These are phyloP conservation scores for Sander lucioperca DNA, from an alignment of 2,113 vertebrate genomes.

Conservation along the genomic window DNA sequence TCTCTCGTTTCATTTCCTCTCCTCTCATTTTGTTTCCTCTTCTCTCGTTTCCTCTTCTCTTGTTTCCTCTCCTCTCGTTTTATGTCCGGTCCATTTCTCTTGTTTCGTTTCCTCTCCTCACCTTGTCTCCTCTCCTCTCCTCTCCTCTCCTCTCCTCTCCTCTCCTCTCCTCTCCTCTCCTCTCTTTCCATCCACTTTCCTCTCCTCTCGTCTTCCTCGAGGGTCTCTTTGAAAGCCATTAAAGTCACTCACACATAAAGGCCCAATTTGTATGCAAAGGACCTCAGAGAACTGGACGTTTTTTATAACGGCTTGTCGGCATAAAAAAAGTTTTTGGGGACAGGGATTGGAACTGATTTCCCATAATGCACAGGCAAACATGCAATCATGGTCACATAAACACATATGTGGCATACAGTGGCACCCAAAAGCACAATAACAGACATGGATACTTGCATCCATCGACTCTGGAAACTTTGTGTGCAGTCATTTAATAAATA, in stretches of 20 bases:
- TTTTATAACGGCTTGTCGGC: constrained; percentile 7
- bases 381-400: neutral
- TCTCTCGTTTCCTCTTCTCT: too few relatives aligned
- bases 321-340: neutral
- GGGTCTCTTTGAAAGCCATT: constrained; percentile 65
- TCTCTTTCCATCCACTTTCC: neutral
- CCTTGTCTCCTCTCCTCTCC: too few relatives aligned
- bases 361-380: neutral
- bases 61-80: too few relatives aligned
- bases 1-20: too few relatives aligned
- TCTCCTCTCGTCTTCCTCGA: constrained; percentile 6
- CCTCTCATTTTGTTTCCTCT: neutral
- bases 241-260: constrained; percentile 73
- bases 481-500: neutral
- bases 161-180: neutral
- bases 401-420: neutral
- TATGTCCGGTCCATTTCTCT: neutral
- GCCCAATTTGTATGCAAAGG: constrained; percentile 77
- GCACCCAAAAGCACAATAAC: neutral
- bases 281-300: constrained; percentile 37
- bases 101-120: neutral
- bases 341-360: neutral
- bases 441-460: neutral
- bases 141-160: too few relatives aligned
- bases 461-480: neutral